phyloP scores from a whole-genome alignment of 1,140 invertebrate genomes.

The Habropoda laboriosa region DNA sequence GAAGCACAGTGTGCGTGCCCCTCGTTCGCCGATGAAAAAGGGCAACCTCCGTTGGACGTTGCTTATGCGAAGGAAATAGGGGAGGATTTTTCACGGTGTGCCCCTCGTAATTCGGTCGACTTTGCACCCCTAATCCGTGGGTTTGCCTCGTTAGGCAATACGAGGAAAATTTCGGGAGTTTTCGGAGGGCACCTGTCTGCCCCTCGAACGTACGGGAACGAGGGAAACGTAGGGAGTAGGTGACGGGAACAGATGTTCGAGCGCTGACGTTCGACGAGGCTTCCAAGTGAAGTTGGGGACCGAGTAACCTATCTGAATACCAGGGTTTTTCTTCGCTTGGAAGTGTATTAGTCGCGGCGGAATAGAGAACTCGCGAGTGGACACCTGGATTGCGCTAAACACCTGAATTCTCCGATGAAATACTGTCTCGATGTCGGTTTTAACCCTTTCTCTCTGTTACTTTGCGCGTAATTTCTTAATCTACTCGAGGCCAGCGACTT shows the following conservation, averaged over 20 bases:
- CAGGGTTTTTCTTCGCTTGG: not conserved
- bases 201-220: not conserved
- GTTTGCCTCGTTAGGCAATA: constrained; percentile 15
- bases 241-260: constrained; percentile 25
- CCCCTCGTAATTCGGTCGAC: constrained; percentile 42
- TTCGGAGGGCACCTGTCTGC: not conserved
- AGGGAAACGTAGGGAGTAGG: not conserved
- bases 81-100: constrained; percentile 43
- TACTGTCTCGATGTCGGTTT: not conserved
- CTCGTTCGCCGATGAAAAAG: not conserved
- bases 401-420: not conserved
- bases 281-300: not conserved
- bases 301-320: not conserved
- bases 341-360: not conserved
- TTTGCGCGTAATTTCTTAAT: no score
- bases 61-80: not conserved
- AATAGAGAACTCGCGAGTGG: not conserved
- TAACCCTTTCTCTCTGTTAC: not conserved
- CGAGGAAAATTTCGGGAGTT: not conserved
- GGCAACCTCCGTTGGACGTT: no score
- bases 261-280: not conserved
- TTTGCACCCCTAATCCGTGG: not conserved
- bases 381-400: not conserved
- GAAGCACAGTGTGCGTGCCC: constrained; percentile 38
- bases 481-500: no score